Evolutionary conservation across 2,797 vertebrate genomes (phyloP), one percentile per base, ranked within the genome.

Genomic region (Mycteria americana): DNA sequence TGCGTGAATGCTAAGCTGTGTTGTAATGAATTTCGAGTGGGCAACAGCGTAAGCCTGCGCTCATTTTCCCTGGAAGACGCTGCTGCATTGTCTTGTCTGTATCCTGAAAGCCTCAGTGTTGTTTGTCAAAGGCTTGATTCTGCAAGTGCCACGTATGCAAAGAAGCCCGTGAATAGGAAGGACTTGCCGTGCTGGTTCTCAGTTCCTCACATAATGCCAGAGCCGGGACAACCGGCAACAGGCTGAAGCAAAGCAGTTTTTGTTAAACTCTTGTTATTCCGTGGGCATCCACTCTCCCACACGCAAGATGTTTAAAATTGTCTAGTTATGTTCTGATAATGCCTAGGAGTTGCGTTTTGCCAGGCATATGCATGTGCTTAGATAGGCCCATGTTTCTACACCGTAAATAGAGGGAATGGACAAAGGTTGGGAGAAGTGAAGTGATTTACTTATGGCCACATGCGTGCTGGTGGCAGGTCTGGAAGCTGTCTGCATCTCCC

Each of bases 61-160:
- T 91, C 88, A 73, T 93, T 97, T 89, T 86, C 86, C 84, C 88
- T 95, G 96, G 96, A 95, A 97, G 96, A 97, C n/a, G 92, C 90
- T 70, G 94, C 92, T 87, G 85, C 80, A 92, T 95, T 97, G 95
- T 96, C 95, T 92, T 91, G 78, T 93, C 92, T 89, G 60, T 57
- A 16, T 80, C 84, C 93, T 96, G 90, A 96, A 96, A 95, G 96
- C 80, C 90, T 87, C 95, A 95, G 92, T 97, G 95, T 96, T 96
- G 63, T 74, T 78, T 73, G 67, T 90, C 93, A 96, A 94, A 97
- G 88, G 84, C 93, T 82, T 24, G 28, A 89, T 95, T 94, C 94
- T 96, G 59, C 85, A 4, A 87, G 70, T 39, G 88, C 94, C 93
- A 89, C 43, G 85, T 91, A 84, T 93, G 89, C 96, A 82, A n/a